Conservation (phyloP, 2,888 invertebrate species). For the Cepaea hortensis region DNA sequence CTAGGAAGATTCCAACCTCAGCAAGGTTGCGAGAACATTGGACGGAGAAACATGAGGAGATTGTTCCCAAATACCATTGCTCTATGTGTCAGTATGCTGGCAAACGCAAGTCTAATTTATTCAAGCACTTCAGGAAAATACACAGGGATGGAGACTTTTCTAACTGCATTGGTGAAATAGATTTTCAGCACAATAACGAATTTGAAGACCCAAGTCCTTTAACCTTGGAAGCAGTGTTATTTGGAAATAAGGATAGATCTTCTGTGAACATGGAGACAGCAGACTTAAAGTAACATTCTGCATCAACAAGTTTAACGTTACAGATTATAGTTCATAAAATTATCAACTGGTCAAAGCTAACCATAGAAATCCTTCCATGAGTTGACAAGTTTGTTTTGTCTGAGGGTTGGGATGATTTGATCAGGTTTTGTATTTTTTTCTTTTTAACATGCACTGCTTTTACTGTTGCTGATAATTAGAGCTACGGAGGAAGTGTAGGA, state of each 20-base stretch:
- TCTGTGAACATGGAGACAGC: neutral
- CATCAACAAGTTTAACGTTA: too few species aligned
- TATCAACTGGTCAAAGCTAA: too few species aligned
- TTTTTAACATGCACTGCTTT: too few species aligned
- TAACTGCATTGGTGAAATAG: slow-evolving; percentile 29
- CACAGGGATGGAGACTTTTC: slow-evolving; percentile 20
- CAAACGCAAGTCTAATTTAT: slow-evolving; percentile 33
- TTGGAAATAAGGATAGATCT: slow-evolving; percentile 10
- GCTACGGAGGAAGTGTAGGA: too few species aligned
- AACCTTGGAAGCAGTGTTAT: slow-evolving; percentile 25
- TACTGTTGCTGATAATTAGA: too few species aligned
- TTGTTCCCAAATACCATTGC: slow-evolving; percentile 41
- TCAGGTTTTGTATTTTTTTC: too few species aligned
- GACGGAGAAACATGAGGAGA: slow-evolving; percentile 41
- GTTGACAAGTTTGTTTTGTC: too few species aligned
- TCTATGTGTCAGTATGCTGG: slow-evolving; percentile 16
- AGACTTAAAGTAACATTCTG: too few species aligned
- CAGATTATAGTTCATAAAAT: too few species aligned
- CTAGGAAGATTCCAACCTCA: slow-evolving; percentile 23
- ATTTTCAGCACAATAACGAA: slow-evolving; percentile 33
- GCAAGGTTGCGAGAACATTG: slow-evolving; percentile 39
- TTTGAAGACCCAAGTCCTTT: slow-evolving; percentile 39
- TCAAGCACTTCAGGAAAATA: slow-evolving; percentile 28
- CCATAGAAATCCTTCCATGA: too few species aligned
- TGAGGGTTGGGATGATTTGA: too few species aligned